Evolutionary conservation across 2,888 invertebrate genomes (phyloP).

Genomic region (Ochropleura plecta): DNA sequence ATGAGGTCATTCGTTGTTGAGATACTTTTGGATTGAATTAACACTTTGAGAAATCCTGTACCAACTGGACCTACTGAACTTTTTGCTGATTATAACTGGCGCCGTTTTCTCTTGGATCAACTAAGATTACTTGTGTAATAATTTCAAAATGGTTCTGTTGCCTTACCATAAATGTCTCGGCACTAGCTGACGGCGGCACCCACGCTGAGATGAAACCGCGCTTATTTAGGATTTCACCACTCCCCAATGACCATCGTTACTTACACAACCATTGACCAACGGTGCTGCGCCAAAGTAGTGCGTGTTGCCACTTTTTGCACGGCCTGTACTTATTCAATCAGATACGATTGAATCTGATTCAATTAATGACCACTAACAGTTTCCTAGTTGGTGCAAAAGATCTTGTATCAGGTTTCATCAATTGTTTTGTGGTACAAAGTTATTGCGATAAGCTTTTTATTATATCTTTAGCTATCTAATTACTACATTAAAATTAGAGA

Average conservation of each 20-base stretch:
- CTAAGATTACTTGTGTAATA: conserved; percentile 53
- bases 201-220: conserved; percentile 71
- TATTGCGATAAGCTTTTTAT: background rate
- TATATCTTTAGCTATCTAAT: conserved; percentile 34
- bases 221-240: conserved; percentile 77
- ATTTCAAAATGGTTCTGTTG: conserved; percentile 59
- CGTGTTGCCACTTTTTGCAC: conserved; percentile 73
- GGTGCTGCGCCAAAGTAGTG: conserved; percentile 66
- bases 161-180: conserved; percentile 61
- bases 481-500: too few species aligned
- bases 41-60: conserved; percentile 16
- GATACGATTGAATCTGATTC: conserved; percentile 68
- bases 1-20: conserved; percentile 24
- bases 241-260: conserved; percentile 76
- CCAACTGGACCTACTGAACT: conserved; percentile 19
- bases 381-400: conserved; percentile 66
- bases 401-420: conserved; percentile 32
- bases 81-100: conserved; percentile 20
- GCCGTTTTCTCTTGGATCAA: conserved; percentile 41
- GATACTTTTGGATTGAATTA: conserved; percentile 16
- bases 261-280: conserved; percentile 81
- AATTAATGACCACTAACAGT: conserved; percentile 60
- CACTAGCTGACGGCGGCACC: conserved; percentile 69
- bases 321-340: conserved; percentile 57
- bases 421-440: conserved; percentile 19